Evolutionary conservation across 2,113 vertebrate genomes (phyloP), one percentile per base, ranked within the genome.

Genomic region (Toxotes jaculatrix): DNA sequence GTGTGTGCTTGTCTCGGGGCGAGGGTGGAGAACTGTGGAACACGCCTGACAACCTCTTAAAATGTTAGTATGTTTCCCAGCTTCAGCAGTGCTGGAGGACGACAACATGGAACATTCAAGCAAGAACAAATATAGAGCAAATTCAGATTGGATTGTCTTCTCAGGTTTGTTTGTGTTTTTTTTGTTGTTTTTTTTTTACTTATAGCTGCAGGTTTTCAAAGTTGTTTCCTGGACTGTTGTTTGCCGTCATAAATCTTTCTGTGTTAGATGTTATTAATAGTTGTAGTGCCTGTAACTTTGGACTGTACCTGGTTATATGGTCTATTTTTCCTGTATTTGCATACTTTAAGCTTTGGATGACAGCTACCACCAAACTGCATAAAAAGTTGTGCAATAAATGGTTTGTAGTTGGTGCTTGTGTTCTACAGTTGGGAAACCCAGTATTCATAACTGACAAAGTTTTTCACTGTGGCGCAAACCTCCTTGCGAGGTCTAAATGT

Each of bases 11-110:
- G 82, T 42, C 87, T 81, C 51, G 3, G 21, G 55, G 83, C 60
- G 10, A 83, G 79, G 86, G 85, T 66, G 83, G 84, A 87, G 84
- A 74, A 7, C 27, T 19, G 17, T 38, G 34, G 16, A 45, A 63
- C 51, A 42, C 23, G 31, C 61, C 72, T 79, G 38, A 49, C 38
- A 6, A 45, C 11, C 27, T 7, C 51, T 16, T 23, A 0, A 40
- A 51, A 60, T 0, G 40, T 4, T 47, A 31, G 73, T 43, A 66
- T 17, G 57, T 57, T 77, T 80, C 21, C 4, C 60, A 51, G 60
- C 23, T 40, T 7, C 19, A 40, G 43, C n/a, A 4, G 21, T 32
- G 71, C 5, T 68, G 21, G 36, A 31, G 68, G 17, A 51, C 40
- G 4, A 45, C 13, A 42, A 11, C 23, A 17, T 19, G 42, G 27